A percentile compares a stretch with the other conserved stretches of the same genome.
Conservation (phyloP, 2,888 invertebrate species). For the Caenorhabditis angaria region DNA sequence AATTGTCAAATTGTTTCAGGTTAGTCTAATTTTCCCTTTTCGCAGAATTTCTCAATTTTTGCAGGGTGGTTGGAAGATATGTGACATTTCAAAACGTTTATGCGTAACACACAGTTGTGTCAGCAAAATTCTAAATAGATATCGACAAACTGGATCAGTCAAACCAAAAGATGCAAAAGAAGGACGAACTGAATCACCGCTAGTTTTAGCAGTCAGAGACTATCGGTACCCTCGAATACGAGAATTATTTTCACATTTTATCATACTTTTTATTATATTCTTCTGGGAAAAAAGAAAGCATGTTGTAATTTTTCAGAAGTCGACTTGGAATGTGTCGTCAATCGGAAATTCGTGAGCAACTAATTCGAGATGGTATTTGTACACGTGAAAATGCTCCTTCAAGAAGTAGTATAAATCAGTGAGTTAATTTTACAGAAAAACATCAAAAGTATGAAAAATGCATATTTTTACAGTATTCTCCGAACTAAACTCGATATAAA, state of each 20-base stretch:
- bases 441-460: not conserved
- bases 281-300: not conserved
- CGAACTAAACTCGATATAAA: conserved; percentile 69
- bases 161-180: conserved; percentile 72
- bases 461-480: conserved; percentile 63
- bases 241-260: not conserved
- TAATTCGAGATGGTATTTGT: conserved; percentile 68
- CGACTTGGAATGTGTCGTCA: conserved; percentile 68
- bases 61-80: conserved; percentile 70
- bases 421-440: conserved; percentile 12
- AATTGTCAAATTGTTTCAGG: conserved; percentile 67
- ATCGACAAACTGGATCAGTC: conserved; percentile 69
- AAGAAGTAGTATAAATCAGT: conserved; percentile 70
- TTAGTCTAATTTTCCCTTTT: conserved; percentile 8
- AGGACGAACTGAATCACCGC: conserved; percentile 66
- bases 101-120: conserved; percentile 71
- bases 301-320: conserved; percentile 26
- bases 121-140: conserved; percentile 70
- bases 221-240: conserved; percentile 47
- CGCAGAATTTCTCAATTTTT: not conserved
- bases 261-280: not conserved
- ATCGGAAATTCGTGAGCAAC: conserved; percentile 69
- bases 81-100: conserved; percentile 69
- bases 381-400: conserved; percentile 69
- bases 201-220: conserved; percentile 69